Evolutionary conservation across 2,113 vertebrate genomes (phyloP), one percentile per base, ranked within the genome.

Genomic region (Melanostigma gelatinosum): DNA sequence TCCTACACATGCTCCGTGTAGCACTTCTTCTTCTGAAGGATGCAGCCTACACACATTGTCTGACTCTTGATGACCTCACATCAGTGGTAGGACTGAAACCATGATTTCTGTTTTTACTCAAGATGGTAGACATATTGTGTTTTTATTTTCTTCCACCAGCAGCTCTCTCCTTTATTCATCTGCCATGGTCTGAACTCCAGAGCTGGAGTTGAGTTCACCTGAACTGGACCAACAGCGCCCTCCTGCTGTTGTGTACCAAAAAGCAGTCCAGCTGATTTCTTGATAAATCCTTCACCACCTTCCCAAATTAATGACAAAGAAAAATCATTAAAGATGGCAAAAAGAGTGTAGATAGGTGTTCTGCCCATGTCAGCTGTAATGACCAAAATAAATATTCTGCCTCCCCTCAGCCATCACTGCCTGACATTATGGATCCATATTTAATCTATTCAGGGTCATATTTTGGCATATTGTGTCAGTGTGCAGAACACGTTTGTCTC

Each of bases 191-290:
- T 22, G 5, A 36, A 4, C 16, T 1, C 27, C 24, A 27, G 22
- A 52, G 22, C 29, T 27, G 9, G 0, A 29, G 10, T 13, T 50
- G 16, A 16, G 44, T 46, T 18, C 20, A 29, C 9, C 50, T 9
- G 1, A 22, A 13, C 13, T 67, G 66, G 71, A 61, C 10, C 10
- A 75, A 79, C 70, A 79, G 71, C 38, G n/a, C 71, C 75, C 52
- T 22, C 84, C 38, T 3, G 34, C 57, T 69, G 74, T 34, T 9
- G 0, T 9, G 18, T 24, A 1, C 11, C 16, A 40, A 11, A 8
- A 32, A 32, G 22, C 6, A 64, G 11, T 12, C 9, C 65, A 50
- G 22, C 27, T 10, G 55, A 29, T 58, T 64, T 18, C 46, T 42
- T 34, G 3, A 36, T 55, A 11, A 50, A 55, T 24, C 10, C 3